These are phyloP conservation scores for Pemphigus obesinymphae DNA, from an alignment of 1,140 invertebrate genomes.

Conservation along the genomic window DNA sequence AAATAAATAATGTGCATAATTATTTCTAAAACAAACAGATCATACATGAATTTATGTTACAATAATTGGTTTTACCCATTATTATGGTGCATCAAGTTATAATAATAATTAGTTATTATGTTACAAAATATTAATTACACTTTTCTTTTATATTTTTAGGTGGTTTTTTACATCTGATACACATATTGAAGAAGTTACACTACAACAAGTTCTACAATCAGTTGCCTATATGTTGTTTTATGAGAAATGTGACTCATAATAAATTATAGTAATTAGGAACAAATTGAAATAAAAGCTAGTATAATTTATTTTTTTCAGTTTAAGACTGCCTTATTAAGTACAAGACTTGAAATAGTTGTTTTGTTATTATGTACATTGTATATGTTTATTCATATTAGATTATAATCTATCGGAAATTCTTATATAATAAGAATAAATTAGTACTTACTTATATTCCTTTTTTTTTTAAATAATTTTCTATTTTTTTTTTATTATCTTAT, in stretches of 20 bases:
- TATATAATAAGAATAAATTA: no score
- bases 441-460: no score
- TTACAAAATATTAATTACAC: not conserved
- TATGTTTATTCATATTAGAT: not conserved
- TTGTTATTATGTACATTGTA: not conserved
- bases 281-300: not conserved
- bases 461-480: no score
- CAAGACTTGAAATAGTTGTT: constrained; percentile 18
- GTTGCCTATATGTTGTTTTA: constrained; percentile 48
- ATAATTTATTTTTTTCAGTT: not conserved
- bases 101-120: not conserved
- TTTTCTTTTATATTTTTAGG: constrained; percentile 44
- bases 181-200: constrained; percentile 44
- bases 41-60: no score
- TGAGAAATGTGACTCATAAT: constrained; percentile 45
- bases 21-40: no score
- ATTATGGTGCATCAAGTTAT: not conserved
- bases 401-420: not conserved
- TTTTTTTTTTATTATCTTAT: no score
- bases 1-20: no score
- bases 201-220: constrained; percentile 44
- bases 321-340: constrained; percentile 13
- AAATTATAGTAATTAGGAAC: not conserved
- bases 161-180: constrained; percentile 48
- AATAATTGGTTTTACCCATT: not conserved